A percentile compares a stretch with the other conserved stretches of the same genome.
phyloP scores from a whole-genome alignment of 2,797 vertebrate genomes.

The Fistularia commersonii region DNA sequence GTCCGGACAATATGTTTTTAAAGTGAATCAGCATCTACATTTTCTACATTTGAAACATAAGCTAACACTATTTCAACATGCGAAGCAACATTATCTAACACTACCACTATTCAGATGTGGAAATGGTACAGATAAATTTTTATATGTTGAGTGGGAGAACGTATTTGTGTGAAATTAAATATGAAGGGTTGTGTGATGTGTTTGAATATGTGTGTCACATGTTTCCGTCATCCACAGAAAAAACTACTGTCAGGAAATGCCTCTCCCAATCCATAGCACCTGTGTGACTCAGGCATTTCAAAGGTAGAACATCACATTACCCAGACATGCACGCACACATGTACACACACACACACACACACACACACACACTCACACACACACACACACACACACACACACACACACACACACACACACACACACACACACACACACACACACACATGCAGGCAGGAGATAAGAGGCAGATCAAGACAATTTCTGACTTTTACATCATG shows the following conservation, averaged over 20 bases:
- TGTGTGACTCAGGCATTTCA: conserved; percentile 22
- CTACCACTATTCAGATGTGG: conserved; percentile 16
- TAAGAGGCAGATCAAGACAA: conserved; percentile 22
- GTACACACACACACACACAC: conserved; percentile 7
- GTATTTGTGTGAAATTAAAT: conserved; percentile 4
- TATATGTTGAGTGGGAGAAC: neutral
- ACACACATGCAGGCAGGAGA: neutral
- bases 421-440: too few relatives aligned
- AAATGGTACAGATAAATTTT: conserved; percentile 3
- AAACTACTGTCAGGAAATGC: conserved; percentile 10
- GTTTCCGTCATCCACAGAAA: conserved; percentile 24
- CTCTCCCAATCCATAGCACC: conserved; percentile 34
- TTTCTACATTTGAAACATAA: conserved; percentile 18
- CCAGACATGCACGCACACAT: conserved; percentile 16
- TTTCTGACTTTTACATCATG: conserved; percentile 42
- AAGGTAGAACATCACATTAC: conserved; percentile 6
- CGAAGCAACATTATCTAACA: conserved; percentile 29
- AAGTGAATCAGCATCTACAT: conserved; percentile 27
- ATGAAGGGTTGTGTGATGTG: conserved; percentile 11
- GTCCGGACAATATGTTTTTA: conserved; percentile 5
- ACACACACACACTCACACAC: neutral
- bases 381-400: neutral
- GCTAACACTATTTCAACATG: conserved; percentile 41
- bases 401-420: too few relatives aligned
- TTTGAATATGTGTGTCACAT: conserved; percentile 28